Conservation (phyloP, 1,140 invertebrate species). For the Drosophila azteca region DNA sequence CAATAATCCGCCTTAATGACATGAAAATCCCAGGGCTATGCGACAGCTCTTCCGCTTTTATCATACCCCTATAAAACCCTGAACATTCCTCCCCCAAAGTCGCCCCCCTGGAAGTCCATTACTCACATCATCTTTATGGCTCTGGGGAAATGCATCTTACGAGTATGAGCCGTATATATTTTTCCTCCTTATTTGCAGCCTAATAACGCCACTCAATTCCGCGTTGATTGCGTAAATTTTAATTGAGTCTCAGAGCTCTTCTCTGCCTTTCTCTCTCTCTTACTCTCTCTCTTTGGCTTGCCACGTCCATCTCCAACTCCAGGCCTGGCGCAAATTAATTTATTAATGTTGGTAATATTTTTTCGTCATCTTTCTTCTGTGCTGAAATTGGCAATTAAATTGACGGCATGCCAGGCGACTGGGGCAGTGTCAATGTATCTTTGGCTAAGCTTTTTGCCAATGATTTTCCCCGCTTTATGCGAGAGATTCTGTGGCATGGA, state of each 20-base stretch:
- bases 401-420: conserved; percentile 26
- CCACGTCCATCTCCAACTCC: background rate
- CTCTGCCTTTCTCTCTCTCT: background rate
- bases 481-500: background rate
- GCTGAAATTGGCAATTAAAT: conserved; percentile 74
- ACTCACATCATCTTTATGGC: too few species aligned
- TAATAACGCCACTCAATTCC: conserved; percentile 1
- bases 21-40: too few species aligned
- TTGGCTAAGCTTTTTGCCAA: conserved; percentile 32
- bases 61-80: too few species aligned
- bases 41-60: too few species aligned
- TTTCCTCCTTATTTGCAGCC: background rate
- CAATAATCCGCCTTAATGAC: too few species aligned
- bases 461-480: conserved; percentile 36
- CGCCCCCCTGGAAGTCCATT: too few species aligned
- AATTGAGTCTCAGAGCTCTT: conserved; percentile 56
- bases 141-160: background rate
- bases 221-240: conserved; percentile 56
- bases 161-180: background rate
- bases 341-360: conserved; percentile 70
- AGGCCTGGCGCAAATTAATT: conserved; percentile 59
- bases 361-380: conserved; percentile 6
- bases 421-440: conserved; percentile 10
- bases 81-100: too few species aligned
- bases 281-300: background rate